Base-by-base conservation (phyloP, 2,113 vertebrate species). In the Chloropsis cyanopogon region DNA sequence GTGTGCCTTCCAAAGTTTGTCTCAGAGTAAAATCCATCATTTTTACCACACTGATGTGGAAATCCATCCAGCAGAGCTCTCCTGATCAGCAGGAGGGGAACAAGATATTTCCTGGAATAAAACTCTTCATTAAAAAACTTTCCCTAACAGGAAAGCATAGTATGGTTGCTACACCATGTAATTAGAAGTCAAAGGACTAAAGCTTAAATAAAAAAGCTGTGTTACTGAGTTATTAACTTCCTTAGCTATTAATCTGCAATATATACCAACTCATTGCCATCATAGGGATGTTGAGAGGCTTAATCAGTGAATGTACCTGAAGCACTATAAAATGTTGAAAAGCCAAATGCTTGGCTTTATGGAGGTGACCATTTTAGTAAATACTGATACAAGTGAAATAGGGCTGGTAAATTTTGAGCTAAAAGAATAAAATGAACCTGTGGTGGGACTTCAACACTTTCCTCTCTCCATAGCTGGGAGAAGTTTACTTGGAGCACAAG, bases 181-280 rank as follows among this genome's bases (percentile, higher is more conserved):
- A 93, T 94, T 92, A 90, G 42, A 94, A 95, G 75, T 60, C 64
- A 92, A 88, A 93, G 41, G 59, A 93, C 64, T 88, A 52, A 86
- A 88, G 44, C 49, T 93, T 88, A 90, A 93, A 95, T 78, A 61
- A 95, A 95, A 88, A 69, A 90, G 71, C 41, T 70, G 19, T 60
- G 41, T 66, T 49, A 65, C 54, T 92, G 52, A 93, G 75, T 93
- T 95, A 93, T 83, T 94, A 90, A 95, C 79, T 92, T 88, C 49
- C 68, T 59, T 70, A 92, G 68, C 53, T 90, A 68, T 90, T 94
- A 93, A 82, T 93, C 75, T 90, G 56, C 71, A 94, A 35, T 80
- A 88, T 49, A 52, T 29, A 86, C 64, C 7, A 2, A 54, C 21
- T 93, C 65, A 50, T 82, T 21, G 4, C 53, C 61, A 82, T 88